Conservation (phyloP, 2,797 vertebrate genomes). For the Xiphorhynchus erythropygius region DNA sequence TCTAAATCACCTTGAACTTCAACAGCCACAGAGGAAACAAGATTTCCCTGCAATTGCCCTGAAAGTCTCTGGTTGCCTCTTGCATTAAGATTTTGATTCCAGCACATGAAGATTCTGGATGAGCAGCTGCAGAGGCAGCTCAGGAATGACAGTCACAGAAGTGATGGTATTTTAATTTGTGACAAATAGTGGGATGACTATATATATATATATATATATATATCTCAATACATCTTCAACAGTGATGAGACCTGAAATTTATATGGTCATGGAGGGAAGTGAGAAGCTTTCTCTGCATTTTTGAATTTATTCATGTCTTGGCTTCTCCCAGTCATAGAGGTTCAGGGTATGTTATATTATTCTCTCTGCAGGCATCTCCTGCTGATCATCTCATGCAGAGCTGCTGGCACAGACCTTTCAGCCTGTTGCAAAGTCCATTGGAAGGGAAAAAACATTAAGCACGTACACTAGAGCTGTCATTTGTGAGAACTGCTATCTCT, state of each 20-base stretch:
- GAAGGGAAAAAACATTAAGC: not conserved
- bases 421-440: not conserved
- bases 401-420: not conserved
- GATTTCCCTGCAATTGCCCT: not conserved
- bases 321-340: not conserved
- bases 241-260: not conserved
- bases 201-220: not conserved
- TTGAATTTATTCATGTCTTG: not conserved
- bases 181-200: not conserved
- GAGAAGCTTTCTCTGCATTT: not conserved
- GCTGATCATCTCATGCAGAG: not conserved
- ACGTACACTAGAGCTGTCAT: not conserved
- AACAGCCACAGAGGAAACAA: not conserved
- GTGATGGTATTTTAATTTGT: not conserved
- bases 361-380: not conserved
- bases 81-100: not conserved
- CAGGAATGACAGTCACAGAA: not conserved
- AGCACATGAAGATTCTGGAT: not conserved
- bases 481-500: not conserved
- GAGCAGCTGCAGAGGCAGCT: not conserved
- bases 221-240: not conserved
- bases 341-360: not conserved
- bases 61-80: slow-evolving; percentile 21
- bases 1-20: slow-evolving; percentile 51
- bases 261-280: not conserved